These are phyloP conservation scores for Mallotus villosus DNA, from an alignment of 2,797 vertebrate genomes.

Conservation along the genomic window DNA sequence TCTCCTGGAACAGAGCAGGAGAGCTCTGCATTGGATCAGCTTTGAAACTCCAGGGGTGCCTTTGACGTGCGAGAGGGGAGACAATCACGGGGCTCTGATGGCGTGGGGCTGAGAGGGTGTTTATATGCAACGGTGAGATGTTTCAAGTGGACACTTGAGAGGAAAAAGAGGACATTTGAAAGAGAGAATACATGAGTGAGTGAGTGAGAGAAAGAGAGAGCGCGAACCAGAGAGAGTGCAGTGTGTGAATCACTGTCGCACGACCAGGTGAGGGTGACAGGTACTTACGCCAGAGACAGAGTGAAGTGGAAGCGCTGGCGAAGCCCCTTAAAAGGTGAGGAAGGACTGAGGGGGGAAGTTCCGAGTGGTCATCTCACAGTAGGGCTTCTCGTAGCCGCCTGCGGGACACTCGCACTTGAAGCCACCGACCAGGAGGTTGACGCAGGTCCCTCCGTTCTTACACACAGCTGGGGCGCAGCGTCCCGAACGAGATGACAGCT, in stretches of 20 bases:
- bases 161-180: slow-evolving; percentile 10
- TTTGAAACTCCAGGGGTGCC: slow-evolving; percentile 53
- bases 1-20: no score
- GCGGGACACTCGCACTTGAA: slow-evolving; percentile 89
- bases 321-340: slow-evolving; percentile 91
- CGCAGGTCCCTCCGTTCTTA: slow-evolving; percentile 87
- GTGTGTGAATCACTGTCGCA: no score
- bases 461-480: slow-evolving; percentile 86
- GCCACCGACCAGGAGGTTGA: slow-evolving; percentile 92
- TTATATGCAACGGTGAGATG: not conserved
- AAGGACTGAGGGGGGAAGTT: slow-evolving; percentile 89
- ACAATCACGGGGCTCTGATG: not conserved
- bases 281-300: slow-evolving; percentile 87
- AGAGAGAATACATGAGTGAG: no score
- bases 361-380: slow-evolving; percentile 89
- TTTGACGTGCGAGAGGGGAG: slow-evolving; percentile 45
- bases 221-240: slow-evolving; percentile 2
- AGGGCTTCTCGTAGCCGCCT: slow-evolving; percentile 89
- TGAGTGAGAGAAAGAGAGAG: slow-evolving; percentile 10
- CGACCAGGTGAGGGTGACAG: slow-evolving; percentile 2
- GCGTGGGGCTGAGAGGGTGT: not conserved
- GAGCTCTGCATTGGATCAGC: not conserved
- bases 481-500: slow-evolving; percentile 85
- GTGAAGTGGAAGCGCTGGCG: slow-evolving; percentile 97
- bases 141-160: not conserved